Conservation (phyloP, 2,888 invertebrate genomes). For the Deladenus siricidicola region DNA sequence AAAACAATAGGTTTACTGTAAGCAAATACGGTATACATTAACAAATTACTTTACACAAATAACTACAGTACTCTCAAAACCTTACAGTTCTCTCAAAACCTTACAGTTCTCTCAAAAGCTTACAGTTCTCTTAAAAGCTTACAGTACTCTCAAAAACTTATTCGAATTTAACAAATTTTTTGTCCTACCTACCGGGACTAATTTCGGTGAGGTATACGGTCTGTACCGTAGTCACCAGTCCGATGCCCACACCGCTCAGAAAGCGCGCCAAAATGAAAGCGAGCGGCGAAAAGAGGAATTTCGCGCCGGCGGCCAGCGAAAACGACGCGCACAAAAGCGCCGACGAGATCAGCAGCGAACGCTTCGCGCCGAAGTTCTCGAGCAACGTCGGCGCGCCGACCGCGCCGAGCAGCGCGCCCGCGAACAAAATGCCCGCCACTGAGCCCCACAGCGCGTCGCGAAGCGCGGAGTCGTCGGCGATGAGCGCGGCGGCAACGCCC, state of each 20-base stretch:
- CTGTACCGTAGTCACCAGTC: constrained; percentile 38
- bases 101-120: too few species aligned
- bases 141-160: too few species aligned
- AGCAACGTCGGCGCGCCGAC: constrained; percentile 18
- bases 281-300: constrained; percentile 22
- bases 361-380: constrained; percentile 17
- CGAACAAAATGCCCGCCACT: constrained; percentile 39
- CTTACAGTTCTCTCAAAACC: too few species aligned
- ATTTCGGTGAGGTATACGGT: constrained; percentile 43
- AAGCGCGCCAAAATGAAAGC: constrained; percentile 35
- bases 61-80: too few species aligned
- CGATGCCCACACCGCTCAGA: constrained; percentile 38
- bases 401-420: constrained; percentile 41
- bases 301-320: constrained; percentile 13
- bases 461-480: not conserved
- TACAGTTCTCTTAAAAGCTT: too few species aligned
- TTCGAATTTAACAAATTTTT: not conserved
- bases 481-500: too few species aligned
- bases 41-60: too few species aligned
- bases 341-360: constrained; percentile 26
- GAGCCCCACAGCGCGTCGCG: constrained; percentile 34
- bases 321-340: constrained; percentile 14
- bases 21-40: too few species aligned
- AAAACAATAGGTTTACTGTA: too few species aligned
- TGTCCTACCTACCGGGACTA: constrained; percentile 34